Conservation (phyloP, 2,113 vertebrate genomes). For the Spilogale gracilis region DNA sequence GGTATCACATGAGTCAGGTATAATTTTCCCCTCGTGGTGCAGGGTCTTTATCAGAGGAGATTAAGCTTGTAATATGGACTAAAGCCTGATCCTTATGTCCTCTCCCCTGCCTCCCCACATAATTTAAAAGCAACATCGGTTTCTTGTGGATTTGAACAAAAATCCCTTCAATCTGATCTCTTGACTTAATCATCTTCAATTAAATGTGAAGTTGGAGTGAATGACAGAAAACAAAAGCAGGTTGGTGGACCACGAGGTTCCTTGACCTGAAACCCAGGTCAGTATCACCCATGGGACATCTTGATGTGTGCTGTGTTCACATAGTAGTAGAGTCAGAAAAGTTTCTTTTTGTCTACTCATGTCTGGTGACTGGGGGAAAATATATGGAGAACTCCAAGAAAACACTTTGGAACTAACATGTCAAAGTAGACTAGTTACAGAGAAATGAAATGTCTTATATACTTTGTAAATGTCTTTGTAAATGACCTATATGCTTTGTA, state of each 20-base stretch:
- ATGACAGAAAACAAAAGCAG: constrained; percentile 13
- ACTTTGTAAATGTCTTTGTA: background rate
- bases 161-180: constrained; percentile 70
- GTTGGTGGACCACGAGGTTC: background rate
- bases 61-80: constrained; percentile 79
- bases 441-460: background rate
- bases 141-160: constrained; percentile 77
- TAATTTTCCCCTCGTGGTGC: constrained; percentile 44
- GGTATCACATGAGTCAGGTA: constrained; percentile 65
- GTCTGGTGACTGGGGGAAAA: background rate
- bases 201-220: constrained; percentile 78
- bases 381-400: background rate
- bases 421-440: background rate
- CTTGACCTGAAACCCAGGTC: background rate
- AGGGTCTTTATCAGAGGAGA: constrained; percentile 70
- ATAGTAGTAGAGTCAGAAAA: background rate
- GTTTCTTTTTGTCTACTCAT: background rate
- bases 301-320: background rate
- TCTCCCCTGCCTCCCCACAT: background rate
- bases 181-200: constrained; percentile 69
- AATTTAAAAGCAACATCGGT: constrained; percentile 70
- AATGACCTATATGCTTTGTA: background rate
- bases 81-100: constrained; percentile 61
- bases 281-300: background rate
- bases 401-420: background rate